Evolutionary conservation across 2,113 vertebrate species (phyloP).

Genomic region (Chamaea fasciata): DNA sequence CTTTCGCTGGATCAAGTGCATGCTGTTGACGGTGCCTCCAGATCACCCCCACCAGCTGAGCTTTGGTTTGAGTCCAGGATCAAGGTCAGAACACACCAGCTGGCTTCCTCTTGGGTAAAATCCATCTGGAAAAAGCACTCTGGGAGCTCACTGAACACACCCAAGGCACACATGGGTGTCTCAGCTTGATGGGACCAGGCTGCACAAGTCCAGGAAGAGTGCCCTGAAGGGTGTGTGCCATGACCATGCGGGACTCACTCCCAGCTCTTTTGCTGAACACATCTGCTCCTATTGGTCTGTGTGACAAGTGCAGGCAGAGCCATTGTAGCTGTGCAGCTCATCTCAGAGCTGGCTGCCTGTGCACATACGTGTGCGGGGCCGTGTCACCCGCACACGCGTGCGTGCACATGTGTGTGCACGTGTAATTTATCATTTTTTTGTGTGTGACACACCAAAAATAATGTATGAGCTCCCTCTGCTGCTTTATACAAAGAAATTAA

Average conservation of each 20-base stretch:
- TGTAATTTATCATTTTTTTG: constrained; percentile 34
- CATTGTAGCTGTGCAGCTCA: background rate
- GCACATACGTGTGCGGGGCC: fast-evolving
- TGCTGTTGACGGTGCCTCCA: background rate
- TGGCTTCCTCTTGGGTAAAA: background rate
- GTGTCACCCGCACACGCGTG: background rate
- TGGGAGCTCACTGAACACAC: fast-evolving
- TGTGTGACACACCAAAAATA: constrained; percentile 60
- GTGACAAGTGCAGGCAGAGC: constrained; percentile 36
- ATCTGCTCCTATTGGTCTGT: constrained; percentile 58
- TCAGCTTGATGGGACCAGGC: background rate
- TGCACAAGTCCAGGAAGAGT: background rate
- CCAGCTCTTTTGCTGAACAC: background rate
- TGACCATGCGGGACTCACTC: fast-evolving
- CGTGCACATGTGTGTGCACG: background rate
- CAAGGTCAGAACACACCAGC: fast-evolving
- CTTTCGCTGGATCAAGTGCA: background rate
- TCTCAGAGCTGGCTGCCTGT: background rate
- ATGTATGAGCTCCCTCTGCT: constrained; percentile 74
- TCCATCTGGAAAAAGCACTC: background rate
- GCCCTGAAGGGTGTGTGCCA: fast-evolving
- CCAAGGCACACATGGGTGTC: background rate
- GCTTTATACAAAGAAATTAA: constrained; percentile 55
- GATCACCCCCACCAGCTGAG: background rate
- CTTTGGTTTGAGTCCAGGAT: fast-evolving